Evolutionary conservation across 2,113 vertebrate species (phyloP).

Genomic region (Xenopus borealis): DNA sequence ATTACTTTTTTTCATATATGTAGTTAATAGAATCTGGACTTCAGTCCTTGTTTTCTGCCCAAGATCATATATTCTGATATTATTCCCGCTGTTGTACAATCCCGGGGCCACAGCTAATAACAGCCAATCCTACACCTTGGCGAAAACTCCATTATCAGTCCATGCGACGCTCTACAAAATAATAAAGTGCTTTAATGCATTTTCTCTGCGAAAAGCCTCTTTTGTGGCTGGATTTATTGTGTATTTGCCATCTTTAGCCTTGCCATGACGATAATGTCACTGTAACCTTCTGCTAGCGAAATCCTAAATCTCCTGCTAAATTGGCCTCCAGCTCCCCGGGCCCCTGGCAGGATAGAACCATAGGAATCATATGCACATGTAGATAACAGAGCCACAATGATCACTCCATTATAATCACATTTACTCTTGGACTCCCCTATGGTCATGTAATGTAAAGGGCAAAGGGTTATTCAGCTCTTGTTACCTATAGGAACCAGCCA

Average conservation of each 20-base stretch:
- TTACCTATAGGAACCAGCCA: too few relatives aligned
- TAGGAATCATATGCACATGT: neutral
- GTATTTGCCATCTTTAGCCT: neutral
- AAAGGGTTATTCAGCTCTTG: too few relatives aligned
- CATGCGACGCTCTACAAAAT: neutral
- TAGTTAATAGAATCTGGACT: too few relatives aligned
- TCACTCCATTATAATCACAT: too few relatives aligned
- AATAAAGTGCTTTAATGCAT: constrained; percentile 19
- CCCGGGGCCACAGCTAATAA: neutral
- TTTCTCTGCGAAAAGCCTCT: constrained; percentile 12
- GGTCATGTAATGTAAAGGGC: too few relatives aligned
- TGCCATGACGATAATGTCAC: neutral
- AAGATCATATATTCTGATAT: neutral
- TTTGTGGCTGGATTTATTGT: constrained; percentile 6
- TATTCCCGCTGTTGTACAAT: constrained; percentile 11
- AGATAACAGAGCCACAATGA: neutral
- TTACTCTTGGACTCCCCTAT: too few relatives aligned
- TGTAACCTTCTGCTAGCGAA: constrained; percentile 6
- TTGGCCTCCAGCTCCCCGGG: neutral
- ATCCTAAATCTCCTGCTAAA: neutral
- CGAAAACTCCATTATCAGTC: constrained; percentile 19
- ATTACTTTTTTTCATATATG: too few relatives aligned
- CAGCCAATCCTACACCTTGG: neutral
- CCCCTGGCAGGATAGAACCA: neutral
- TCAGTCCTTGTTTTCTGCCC: neutral